phyloP scores from a whole-genome alignment of 2,888 invertebrate species.

The Scrobipalpa atriplicella region DNA sequence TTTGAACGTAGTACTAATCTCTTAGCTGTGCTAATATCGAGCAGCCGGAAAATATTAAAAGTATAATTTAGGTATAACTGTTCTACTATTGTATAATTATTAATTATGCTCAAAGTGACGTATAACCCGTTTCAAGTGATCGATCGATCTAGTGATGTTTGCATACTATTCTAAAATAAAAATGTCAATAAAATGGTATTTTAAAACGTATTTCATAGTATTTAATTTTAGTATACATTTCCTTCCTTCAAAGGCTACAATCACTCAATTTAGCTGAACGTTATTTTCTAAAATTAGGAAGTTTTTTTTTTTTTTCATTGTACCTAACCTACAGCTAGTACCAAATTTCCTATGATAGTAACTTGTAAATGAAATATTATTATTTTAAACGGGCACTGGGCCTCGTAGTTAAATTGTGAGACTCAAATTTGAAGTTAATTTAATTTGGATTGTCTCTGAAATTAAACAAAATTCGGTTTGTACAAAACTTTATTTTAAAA shows the following conservation, averaged over 20 bases:
- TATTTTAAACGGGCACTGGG: too few species aligned
- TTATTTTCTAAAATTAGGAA: too few species aligned
- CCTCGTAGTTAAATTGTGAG: too few species aligned
- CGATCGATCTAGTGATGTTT: slow-evolving; percentile 75
- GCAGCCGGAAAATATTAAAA: slow-evolving; percentile 32
- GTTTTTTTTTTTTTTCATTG: too few species aligned
- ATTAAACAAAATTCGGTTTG: not conserved
- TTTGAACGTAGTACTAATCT: slow-evolving; percentile 20
- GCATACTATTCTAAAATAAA: slow-evolving; percentile 77
- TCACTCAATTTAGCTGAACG: too few species aligned
- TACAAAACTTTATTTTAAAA: slow-evolving; percentile 21
- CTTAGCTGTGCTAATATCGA: slow-evolving; percentile 37
- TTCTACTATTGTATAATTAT: slow-evolving; percentile 57
- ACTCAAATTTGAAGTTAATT: too few species aligned
- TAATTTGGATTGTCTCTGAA: not conserved
- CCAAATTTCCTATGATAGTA: too few species aligned
- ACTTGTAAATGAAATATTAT: too few species aligned
- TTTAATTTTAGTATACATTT: slow-evolving; percentile 37
- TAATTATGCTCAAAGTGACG: slow-evolving; percentile 73
- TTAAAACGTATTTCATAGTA: slow-evolving; percentile 62
- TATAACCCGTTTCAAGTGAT: slow-evolving; percentile 62
- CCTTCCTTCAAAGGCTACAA: not conserved
- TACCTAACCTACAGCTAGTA: too few species aligned
- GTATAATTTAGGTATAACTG: slow-evolving; percentile 41
- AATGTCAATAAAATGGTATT: slow-evolving; percentile 82